Evolutionary conservation across 2,113 vertebrate genomes (phyloP), one percentile per base, ranked within the genome.

Genomic region (Trachemys scripta): DNA sequence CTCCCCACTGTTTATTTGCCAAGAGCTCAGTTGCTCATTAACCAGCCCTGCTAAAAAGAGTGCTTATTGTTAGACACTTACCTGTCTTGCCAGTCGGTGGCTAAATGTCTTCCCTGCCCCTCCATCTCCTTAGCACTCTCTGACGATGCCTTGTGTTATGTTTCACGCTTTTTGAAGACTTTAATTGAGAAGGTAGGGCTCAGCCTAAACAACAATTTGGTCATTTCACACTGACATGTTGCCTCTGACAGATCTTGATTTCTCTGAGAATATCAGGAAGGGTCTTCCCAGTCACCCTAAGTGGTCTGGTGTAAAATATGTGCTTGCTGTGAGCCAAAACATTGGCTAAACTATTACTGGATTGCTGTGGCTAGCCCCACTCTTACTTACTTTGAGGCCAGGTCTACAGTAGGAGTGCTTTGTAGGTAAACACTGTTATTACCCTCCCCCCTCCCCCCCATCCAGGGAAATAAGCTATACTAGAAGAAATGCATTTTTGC

Each of bases 391-490:
- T 88, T 19, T 62, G 75, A 78, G 82, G 56, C 13, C 20, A 42
- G 19, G 6, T 14, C 8, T 83, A 24, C 89, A 90, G 65, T 54
- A 59, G 51, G 24, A 76, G 38, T 29, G 25, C 14, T 85, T 24
- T 89, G 0, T 47, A 85, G 0, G 45, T 45, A 1, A 38, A 10
- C 82, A 11, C 35, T 69, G 65, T 14, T 38, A 38, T 72, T 72
- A 2, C 57, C 57, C 11, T 65, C 4, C 9, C 17, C 19, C 8
- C 31, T 5, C 9, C 35, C 17, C 2, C 65, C 10, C 12, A 22
- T 20, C n/a, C 5, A 2, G 8, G 57, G 79, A 3, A 78, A 8
- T 0, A 2, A 75, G n/a, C 90, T 0, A 2, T 0, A 12, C 42
- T 59, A 47, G 42, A 47, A 42, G 0, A 0, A n/a, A 88, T 51